Base-by-base conservation (phyloP, 2,888 invertebrate genomes). In the Heliothis peltigera region DNA sequence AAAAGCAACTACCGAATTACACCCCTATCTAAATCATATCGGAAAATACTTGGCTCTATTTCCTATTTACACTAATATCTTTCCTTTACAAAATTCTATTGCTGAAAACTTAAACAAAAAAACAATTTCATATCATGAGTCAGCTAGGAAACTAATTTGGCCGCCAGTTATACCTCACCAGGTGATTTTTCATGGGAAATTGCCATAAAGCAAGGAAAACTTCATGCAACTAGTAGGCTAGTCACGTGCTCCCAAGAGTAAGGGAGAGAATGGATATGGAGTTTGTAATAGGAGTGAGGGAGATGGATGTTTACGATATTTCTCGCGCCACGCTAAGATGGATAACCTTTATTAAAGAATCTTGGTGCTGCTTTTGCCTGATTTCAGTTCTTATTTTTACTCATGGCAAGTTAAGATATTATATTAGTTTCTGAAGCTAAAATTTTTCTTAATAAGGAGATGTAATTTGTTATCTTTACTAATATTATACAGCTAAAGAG, bases 161-260 rank as follows among this genome's bases (percentile, higher is more conserved):
- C 82, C 77, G 74, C 80, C 69, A 72, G 65, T 70, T 72, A 77
- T 82, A 85, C 84, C 84, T 79, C 73, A 77, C 75, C 89, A 91
- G 92, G 92, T 92, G 88, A 91, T 92, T 92, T 92, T 92, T 92
- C 92, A 92, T 86, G 85, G 86, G 75, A 87, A 89, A 90, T 86
- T 87, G 85, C 88, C 86, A 89, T 91, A 90, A 89, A 89, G 82
- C 84, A 85, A 84, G 89, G 87, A 87, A 87, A 90, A 87, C 87
- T 88, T 84, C 64, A 65, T 52, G 73, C 75, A 66, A 85, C 89
- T 91, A 87, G 91, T 89, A 93, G 75, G 70, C 93, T 58, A 80
- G 89, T 92, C 93, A 93, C 93, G 93, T 92, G 83, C 73, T 63
- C 67, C 62, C 32, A 56, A 57, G 86, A 55, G 81, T 17, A 84